Percentiles rank a stretch among this genome's conserved stretches.
Conservation (phyloP, 2,888 invertebrate species). For the Pristionchus entomophagus region DNA sequence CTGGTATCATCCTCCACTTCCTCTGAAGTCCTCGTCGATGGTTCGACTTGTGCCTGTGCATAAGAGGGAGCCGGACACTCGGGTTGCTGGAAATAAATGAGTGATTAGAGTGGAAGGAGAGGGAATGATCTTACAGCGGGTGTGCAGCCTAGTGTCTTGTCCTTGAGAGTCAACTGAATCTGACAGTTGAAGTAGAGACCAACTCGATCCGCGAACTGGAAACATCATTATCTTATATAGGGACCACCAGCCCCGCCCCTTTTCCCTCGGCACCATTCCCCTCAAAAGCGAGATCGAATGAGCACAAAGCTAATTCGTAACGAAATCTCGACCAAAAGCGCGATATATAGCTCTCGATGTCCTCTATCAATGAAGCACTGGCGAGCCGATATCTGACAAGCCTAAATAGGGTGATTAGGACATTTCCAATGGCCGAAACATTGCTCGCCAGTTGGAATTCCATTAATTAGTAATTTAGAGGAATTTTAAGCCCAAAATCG, state of each 20-base stretch:
- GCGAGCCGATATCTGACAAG: no score
- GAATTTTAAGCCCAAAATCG: no score
- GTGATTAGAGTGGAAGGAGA: background rate
- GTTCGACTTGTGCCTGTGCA: conserved; percentile 46
- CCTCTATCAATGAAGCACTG: no score
- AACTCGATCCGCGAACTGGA: conserved; percentile 74
- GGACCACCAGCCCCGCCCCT: no score
- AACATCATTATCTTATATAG: conserved; percentile 36
- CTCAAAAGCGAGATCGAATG: no score
- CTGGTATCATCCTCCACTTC: conserved; percentile 38
- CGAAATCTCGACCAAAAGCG: background rate
- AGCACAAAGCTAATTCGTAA: background rate
- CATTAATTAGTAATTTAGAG: no score
- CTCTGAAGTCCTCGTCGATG: conserved; percentile 41
- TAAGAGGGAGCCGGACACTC: conserved; percentile 39
- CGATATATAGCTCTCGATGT: no score
- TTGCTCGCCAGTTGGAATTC: no score
- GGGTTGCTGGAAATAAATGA: conserved; percentile 44
- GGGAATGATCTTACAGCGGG: conserved; percentile 55
- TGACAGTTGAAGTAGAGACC: conserved; percentile 75
- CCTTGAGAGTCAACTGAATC: conserved; percentile 72
- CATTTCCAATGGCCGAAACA: no score
- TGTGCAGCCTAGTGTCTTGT: conserved; percentile 63
- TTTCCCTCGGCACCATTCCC: no score
- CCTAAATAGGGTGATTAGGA: no score